These are phyloP conservation scores for Eueides isabella DNA, from an alignment of 1,140 invertebrate species.

Conservation along the genomic window DNA sequence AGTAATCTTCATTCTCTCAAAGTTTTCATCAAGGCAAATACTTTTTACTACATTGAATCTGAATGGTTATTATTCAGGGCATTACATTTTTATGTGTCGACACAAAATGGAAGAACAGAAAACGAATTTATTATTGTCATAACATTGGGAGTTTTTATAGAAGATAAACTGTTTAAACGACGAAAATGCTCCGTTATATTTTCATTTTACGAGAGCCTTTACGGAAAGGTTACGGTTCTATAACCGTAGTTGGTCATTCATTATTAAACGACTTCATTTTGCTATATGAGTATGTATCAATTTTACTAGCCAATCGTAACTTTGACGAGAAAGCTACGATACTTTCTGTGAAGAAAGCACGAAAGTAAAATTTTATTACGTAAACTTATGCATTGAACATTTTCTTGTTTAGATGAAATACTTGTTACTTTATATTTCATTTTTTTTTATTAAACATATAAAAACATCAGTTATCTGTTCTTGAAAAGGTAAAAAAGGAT, in stretches of 20 bases:
- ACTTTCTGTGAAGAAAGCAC: background rate
- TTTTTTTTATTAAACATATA: no score
- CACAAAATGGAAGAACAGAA: slow-evolving; percentile 49
- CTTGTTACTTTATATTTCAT: no score
- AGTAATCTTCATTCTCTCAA: slow-evolving; percentile 20
- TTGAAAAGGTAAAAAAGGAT: no score
- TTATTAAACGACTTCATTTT: slow-evolving; percentile 38
- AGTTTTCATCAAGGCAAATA: slow-evolving; percentile 47
- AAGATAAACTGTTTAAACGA: slow-evolving; percentile 56
- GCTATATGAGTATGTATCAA: slow-evolving; percentile 36
- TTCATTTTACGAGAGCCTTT: slow-evolving; percentile 47
- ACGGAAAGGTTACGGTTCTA: slow-evolving; percentile 42
- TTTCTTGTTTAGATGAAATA: background rate
- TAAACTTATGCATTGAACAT: background rate
- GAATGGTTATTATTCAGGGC: slow-evolving; percentile 52
- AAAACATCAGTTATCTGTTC: no score
- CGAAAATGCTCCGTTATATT: slow-evolving; percentile 49
- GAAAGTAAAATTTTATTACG: background rate
- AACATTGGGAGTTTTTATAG: slow-evolving; percentile 53
- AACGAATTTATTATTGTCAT: slow-evolving; percentile 58
- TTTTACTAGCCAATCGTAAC: slow-evolving; percentile 29
- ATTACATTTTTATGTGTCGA: slow-evolving; percentile 53
- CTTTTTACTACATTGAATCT: slow-evolving; percentile 54
- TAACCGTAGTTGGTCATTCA: slow-evolving; percentile 42
- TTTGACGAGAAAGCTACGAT: slow-evolving; percentile 2